A percentile compares a stretch with the other conserved stretches of the same genome.
These are phyloP conservation scores for Channa maculata DNA, from an alignment of 2,113 vertebrate genomes.

Conservation along the genomic window DNA sequence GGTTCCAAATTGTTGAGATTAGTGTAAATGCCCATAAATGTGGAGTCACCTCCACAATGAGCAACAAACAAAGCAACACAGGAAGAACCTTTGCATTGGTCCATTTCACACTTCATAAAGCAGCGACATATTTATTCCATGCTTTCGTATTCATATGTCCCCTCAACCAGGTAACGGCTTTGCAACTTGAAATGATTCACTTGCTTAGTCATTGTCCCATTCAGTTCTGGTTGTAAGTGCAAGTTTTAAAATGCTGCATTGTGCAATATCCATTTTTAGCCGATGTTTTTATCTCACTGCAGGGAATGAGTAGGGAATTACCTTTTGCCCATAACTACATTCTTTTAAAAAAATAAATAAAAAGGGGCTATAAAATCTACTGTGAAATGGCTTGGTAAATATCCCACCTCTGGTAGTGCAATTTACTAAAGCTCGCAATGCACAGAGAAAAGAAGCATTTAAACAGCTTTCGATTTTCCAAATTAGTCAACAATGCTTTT, in stretches of 20 bases:
- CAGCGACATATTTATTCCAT: constrained; percentile 73
- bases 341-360: constrained; percentile 61
- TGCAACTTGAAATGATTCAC: constrained; percentile 68
- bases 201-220: constrained; percentile 62
- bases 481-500: constrained; percentile 49
- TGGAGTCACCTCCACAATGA: constrained; percentile 70
- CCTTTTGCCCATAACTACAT: constrained; percentile 44
- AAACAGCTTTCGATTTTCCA: constrained; percentile 31
- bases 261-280: constrained; percentile 40
- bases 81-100: constrained; percentile 59
- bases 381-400: constrained; percentile 60
- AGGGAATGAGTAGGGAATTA: constrained; percentile 59
- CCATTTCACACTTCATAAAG: constrained; percentile 80
- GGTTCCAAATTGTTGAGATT: constrained; percentile 59
- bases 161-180: constrained; percentile 56
- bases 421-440: constrained; percentile 55
- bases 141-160: constrained; percentile 63
- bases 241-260: constrained; percentile 55
- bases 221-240: constrained; percentile 52
- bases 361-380: constrained; percentile 55
- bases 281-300: constrained; percentile 64
- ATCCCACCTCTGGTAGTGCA: constrained; percentile 54
- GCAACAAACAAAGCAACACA: constrained; percentile 54
- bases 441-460: constrained; percentile 33
- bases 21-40: constrained; percentile 69